These are phyloP conservation scores for Mycetomoellerius zeteki DNA, from an alignment of 1,140 invertebrate species.

Conservation along the genomic window DNA sequence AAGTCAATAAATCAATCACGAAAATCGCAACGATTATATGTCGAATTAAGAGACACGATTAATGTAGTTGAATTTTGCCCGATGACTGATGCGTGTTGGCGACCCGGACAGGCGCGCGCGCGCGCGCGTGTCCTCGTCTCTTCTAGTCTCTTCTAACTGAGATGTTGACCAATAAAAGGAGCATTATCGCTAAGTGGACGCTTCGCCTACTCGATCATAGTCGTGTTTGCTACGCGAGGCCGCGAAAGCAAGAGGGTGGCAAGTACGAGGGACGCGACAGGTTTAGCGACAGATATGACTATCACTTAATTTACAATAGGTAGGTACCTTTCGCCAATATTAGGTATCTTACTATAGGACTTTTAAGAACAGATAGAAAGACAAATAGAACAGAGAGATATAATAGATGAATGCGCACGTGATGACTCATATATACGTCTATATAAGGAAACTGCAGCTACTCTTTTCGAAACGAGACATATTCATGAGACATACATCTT, in stretches of 20 bases:
- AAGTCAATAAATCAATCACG: background rate
- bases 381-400: background rate
- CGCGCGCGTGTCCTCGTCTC: constrained; percentile 58
- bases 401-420: background rate
- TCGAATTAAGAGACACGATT: background rate
- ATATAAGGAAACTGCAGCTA: too few relatives aligned
- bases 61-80: constrained; percentile 65
- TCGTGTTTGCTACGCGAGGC: constrained; percentile 79
- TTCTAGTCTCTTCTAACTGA: constrained; percentile 44
- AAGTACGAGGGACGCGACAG: constrained; percentile 66
- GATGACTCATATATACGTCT: background rate
- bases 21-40: constrained; percentile 3
- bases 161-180: constrained; percentile 84
- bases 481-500: background rate
- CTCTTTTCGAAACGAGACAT: background rate
- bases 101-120: constrained; percentile 47
- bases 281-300: constrained; percentile 72
- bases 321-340: too few relatives aligned
- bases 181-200: constrained; percentile 83
- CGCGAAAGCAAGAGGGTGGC: constrained; percentile 75
- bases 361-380: too few relatives aligned
- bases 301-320: constrained; percentile 29
- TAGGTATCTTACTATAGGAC: too few relatives aligned
- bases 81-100: constrained; percentile 43
- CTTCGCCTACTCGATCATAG: constrained; percentile 79